These are phyloP conservation scores for Melanotaenia boesemani DNA, from an alignment of 2,797 vertebrate species.

Conservation along the genomic window DNA sequence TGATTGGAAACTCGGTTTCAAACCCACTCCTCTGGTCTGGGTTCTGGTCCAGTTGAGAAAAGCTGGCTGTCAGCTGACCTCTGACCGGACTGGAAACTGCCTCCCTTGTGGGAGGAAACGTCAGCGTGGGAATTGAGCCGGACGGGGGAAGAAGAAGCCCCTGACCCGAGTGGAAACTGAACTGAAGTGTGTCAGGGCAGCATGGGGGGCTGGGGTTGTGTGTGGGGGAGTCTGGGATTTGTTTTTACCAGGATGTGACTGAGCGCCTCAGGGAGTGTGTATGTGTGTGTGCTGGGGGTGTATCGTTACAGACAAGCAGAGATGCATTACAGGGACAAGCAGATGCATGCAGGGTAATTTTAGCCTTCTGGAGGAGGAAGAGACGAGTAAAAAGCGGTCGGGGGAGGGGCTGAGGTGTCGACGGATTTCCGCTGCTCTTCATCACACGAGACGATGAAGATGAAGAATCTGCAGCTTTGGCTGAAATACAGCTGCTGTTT, in stretches of 20 bases:
- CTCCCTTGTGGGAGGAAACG: constrained; percentile 39
- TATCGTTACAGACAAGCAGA: constrained; percentile 66
- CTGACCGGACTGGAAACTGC: constrained; percentile 45
- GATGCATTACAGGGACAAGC: constrained; percentile 71
- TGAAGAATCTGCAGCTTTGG: too few species aligned
- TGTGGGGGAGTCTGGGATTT: constrained; percentile 47
- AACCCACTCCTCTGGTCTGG: neutral
- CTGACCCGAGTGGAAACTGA: constrained; percentile 44
- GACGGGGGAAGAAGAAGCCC: constrained; percentile 21
- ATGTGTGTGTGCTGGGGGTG: constrained; percentile 33
- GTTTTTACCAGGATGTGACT: constrained; percentile 69
- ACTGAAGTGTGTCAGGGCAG: constrained; percentile 19
- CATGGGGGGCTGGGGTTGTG: constrained; percentile 22
- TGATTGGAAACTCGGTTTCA: neutral
- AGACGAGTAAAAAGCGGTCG: neutral
- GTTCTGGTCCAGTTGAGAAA: neutral
- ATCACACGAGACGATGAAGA: too few species aligned
- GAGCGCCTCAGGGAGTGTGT: constrained; percentile 43
- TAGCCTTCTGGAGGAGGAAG: constrained; percentile 37
- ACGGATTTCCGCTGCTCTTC: too few species aligned
- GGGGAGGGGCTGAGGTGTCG: too few species aligned
- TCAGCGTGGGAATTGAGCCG: constrained; percentile 56
- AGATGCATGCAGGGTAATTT: constrained; percentile 80
- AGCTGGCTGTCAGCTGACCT: constrained; percentile 9
- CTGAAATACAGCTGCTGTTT: too few species aligned